Evolutionary conservation across 2,888 invertebrate species (phyloP).

Genomic region (Diaprepes abbreviatus): DNA sequence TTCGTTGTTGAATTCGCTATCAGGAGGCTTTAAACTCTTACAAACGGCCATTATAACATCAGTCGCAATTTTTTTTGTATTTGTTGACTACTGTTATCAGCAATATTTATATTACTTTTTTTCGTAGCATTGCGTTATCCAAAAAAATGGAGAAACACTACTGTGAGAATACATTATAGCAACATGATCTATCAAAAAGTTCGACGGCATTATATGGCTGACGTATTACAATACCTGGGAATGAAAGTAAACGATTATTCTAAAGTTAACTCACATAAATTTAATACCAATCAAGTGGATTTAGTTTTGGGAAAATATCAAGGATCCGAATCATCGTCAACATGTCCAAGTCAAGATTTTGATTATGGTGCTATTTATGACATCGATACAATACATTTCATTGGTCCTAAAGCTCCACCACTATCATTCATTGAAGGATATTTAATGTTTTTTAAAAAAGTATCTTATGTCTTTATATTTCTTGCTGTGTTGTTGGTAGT

Average conservation of each 20-base stretch:
- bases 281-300: not conserved
- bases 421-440: too few species aligned
- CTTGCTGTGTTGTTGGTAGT: not conserved
- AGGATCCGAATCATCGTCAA: too few species aligned
- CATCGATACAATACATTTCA: constrained; percentile 8
- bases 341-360: constrained; percentile 22
- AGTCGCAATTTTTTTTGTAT: too few species aligned
- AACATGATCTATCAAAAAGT: not conserved
- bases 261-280: constrained; percentile 8
- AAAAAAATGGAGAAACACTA: constrained; percentile 24
- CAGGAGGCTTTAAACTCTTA: too few species aligned
- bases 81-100: too few species aligned
- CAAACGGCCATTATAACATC: too few species aligned
- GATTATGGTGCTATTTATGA: constrained; percentile 5
- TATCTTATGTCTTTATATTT: too few species aligned
- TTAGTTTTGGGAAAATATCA: not conserved
- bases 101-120: too few species aligned
- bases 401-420: not conserved
- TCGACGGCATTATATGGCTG: constrained; percentile 2
- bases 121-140: constrained; percentile 9
- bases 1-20: too few species aligned
- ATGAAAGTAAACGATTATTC: constrained; percentile 6
- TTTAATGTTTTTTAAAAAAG: too few species aligned
- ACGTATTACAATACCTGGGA: not conserved
- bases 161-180: constrained; percentile 5